Evolutionary conservation across 2,888 invertebrate genomes (phyloP).

Genomic region (Pachycephus smyrnensis): DNA sequence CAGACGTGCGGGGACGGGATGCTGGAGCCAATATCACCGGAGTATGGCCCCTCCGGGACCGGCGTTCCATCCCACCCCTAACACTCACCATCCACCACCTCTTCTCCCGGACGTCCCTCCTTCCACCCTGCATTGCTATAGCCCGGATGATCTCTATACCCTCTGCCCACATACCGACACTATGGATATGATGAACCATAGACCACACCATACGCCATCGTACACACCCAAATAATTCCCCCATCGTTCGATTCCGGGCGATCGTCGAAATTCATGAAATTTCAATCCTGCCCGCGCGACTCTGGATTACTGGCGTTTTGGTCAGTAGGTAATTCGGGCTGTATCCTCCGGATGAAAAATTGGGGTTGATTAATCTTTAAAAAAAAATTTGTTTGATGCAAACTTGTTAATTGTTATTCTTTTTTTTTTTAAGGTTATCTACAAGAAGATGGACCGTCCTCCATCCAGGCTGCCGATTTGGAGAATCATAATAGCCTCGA

Average conservation of each 20-base stretch:
- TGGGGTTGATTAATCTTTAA: neutral
- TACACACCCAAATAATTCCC: neutral
- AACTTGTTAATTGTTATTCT: neutral
- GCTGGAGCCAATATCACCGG: slow-evolving; percentile 42
- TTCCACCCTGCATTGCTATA: neutral
- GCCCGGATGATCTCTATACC: slow-evolving; percentile 19
- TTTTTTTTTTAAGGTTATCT: slow-evolving; percentile 47
- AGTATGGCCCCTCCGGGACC: slow-evolving; percentile 51
- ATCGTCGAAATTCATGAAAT: slow-evolving; percentile 10
- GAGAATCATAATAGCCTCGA: slow-evolving; percentile 60
- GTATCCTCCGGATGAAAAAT: neutral
- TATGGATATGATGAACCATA: slow-evolving; percentile 4
- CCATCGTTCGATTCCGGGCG: neutral
- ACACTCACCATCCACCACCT: neutral
- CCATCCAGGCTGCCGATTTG: slow-evolving; percentile 49
- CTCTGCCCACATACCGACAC: slow-evolving; percentile 18
- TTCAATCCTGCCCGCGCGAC: slow-evolving; percentile 4
- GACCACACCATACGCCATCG: slow-evolving; percentile 10
- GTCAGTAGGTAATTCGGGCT: neutral
- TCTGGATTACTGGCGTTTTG: neutral
- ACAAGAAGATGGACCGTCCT: slow-evolving; percentile 42
- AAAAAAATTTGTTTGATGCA: neutral
- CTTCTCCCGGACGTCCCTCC: neutral
- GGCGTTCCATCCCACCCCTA: slow-evolving; percentile 12
- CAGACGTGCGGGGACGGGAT: slow-evolving; percentile 43